These are phyloP conservation scores for Allolobophora icterica DNA, from an alignment of 2,888 invertebrate species.

Conservation along the genomic window DNA sequence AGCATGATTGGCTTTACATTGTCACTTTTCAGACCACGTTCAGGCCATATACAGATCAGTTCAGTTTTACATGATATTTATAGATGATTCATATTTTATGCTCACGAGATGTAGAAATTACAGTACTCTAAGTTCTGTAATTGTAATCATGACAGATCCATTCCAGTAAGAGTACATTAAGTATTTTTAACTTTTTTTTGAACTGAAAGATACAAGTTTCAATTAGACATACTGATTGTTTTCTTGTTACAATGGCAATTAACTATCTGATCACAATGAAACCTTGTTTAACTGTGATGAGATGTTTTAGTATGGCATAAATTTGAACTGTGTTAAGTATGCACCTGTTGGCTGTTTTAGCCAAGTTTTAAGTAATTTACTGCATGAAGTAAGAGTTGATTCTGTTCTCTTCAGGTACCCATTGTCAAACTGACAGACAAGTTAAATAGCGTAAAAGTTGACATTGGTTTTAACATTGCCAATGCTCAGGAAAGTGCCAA, in stretches of 20 bases:
- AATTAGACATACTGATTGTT: neutral
- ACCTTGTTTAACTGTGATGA: neutral
- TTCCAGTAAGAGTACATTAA: too few relatives aligned
- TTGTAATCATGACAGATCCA: too few relatives aligned
- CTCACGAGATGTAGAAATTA: too few relatives aligned
- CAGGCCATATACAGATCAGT: too few relatives aligned
- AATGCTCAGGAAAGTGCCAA: conserved; percentile 40
- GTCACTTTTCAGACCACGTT: too few relatives aligned
- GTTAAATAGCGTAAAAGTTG: conserved; percentile 37
- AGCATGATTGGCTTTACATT: too few relatives aligned
- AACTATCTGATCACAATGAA: neutral
- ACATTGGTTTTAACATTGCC: conserved; percentile 42
- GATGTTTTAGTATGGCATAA: neutral
- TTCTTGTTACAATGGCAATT: conserved; percentile 7
- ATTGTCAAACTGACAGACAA: conserved; percentile 40
- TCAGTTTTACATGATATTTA: too few relatives aligned
- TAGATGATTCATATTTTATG: too few relatives aligned
- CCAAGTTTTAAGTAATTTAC: neutral
- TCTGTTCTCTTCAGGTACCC: conserved; percentile 39
- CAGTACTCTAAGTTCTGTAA: too few relatives aligned
- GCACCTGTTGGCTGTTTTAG: neutral
- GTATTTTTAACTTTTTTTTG: neutral
- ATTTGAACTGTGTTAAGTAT: neutral
- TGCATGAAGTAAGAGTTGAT: neutral
- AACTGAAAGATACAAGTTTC: neutral